Evolutionary conservation across 2,113 vertebrate genomes (phyloP), one percentile per base, ranked within the genome.

Genomic region (Emydura subglobosa): DNA sequence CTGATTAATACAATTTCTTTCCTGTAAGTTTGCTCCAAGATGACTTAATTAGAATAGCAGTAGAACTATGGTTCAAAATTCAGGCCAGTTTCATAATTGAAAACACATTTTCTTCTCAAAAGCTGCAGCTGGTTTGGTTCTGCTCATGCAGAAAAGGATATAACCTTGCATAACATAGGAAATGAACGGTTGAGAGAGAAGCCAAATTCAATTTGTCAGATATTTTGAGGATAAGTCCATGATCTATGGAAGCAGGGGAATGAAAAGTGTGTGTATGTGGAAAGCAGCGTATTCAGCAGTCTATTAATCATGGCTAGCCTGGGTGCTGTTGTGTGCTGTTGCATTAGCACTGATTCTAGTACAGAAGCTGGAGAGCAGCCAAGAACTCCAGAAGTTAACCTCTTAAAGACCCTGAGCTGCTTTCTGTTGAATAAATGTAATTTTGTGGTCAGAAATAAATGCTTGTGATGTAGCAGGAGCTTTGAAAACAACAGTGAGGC

Each of bases 141-240:
- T 98, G 98, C 98, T 99, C 98, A 98, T 98, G 98, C 98, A 99
- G 98, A 98, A 98, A 98, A 98, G 98, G 98, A 98, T 99, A 98
- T 98, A 98, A 98, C 98, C 98, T 98, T 98, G 98, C 98, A 98
- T 99, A 98, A 98, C 98, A 98, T 98, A 98, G 98, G 98, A 99
- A 99, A 98, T 99, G 98, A 99, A 99, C 98, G 98, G 98, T 99
- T 98, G 98, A 99, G 98, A 97, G 98, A 98, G 98, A 99, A 99
- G 98, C 98, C 98, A 99, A 99, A 99, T 98, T 99, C 98, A 98
- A 98, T 99, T 99, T 98, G 98, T 98, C 98, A 99, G 98, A 98
- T 98, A 98, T 98, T 98, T 98, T 97, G 98, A 98, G 98, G 98
- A 98, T 98, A 97, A 98, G 98, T 97, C 98, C 97, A 92, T 98